phyloP scores from a whole-genome alignment of 2,888 invertebrate species.

The Drosophila villosipedis region DNA sequence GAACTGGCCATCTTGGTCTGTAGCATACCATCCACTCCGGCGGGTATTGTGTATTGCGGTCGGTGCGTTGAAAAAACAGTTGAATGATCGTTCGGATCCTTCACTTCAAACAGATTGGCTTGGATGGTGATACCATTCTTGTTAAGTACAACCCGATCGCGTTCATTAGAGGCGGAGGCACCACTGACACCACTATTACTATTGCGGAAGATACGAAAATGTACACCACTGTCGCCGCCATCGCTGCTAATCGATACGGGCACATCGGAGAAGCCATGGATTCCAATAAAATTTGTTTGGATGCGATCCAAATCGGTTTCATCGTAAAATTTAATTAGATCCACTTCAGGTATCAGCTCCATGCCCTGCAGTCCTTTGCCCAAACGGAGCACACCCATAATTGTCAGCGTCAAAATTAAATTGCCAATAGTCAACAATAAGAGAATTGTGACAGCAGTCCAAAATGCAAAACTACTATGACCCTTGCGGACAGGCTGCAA shows the following conservation, averaged over 20 bases:
- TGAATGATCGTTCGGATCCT: constrained; percentile 88
- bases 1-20: constrained; percentile 89
- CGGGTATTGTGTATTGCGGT: constrained; percentile 90
- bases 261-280: constrained; percentile 87
- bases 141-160: constrained; percentile 87
- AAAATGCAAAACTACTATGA: constrained; percentile 89
- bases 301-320: constrained; percentile 91
- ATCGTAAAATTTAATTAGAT: constrained; percentile 92
- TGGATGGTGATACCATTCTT: constrained; percentile 89
- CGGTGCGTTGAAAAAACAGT: constrained; percentile 91
- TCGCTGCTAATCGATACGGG: constrained; percentile 86
- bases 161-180: constrained; percentile 34
- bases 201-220: constrained; percentile 84
- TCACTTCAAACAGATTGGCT: constrained; percentile 89
- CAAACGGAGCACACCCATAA: constrained; percentile 91
- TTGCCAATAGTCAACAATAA: constrained; percentile 92
- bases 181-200: constrained; percentile 66
- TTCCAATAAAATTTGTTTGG: constrained; percentile 89
- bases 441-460: constrained; percentile 90
- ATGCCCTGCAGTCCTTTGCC: constrained; percentile 93
- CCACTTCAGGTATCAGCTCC: constrained; percentile 91
- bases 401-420: constrained; percentile 91
- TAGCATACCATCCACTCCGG: constrained; percentile 88
- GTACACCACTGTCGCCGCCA: constrained; percentile 75
- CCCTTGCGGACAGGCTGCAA: constrained; percentile 64